Evolutionary conservation across 2,113 vertebrate genomes (phyloP), one percentile per base, ranked within the genome.

Genomic region (Morone chrysops): DNA sequence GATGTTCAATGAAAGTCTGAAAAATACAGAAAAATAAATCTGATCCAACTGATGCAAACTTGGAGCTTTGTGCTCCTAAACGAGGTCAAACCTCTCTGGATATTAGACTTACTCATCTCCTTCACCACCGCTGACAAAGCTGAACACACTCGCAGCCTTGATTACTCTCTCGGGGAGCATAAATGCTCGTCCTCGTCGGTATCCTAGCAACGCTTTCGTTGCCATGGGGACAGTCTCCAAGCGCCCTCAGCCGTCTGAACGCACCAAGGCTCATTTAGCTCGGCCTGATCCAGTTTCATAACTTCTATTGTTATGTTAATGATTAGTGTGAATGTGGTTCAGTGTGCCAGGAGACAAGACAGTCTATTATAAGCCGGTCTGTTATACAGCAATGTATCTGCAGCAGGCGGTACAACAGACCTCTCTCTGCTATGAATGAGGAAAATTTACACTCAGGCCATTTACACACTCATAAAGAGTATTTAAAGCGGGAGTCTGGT

Each of bases 191-290:
- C 78, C 65, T 72, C 47, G 8, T 70, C 22, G 0, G 86, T 83
- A 51, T 85, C 89, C 84, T 92, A 88, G 91, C 92, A 88, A 86
- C 91, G 6, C 36, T 4, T 25, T 38, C 1, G 38, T 92, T 78
- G 54, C 82, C 87, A 70, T 82, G 89, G 90, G 7, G 78, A 93
- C 92, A 18, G 87, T 91, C 87, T 92, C 89, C 81, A 70, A 69
- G 77, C 31, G 14, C 45, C 13, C 70, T 79, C 83, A 67, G 89
- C 83, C 45, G n/a, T 43, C 43, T 8, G 68, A 60, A 16, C 43
- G 10, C 10, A 70, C 53, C 72, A 47, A 76, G 62, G 66, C 81
- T 83, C 31, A 31, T 0, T 31, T 22, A 12, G 65, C 45, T 72
- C 71, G 6, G 75, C 78, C 71, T 61, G 68, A 67, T 43, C 20